Evolutionary conservation across 2,797 vertebrate genomes (phyloP).

Genomic region (Columba guinea): DNA sequence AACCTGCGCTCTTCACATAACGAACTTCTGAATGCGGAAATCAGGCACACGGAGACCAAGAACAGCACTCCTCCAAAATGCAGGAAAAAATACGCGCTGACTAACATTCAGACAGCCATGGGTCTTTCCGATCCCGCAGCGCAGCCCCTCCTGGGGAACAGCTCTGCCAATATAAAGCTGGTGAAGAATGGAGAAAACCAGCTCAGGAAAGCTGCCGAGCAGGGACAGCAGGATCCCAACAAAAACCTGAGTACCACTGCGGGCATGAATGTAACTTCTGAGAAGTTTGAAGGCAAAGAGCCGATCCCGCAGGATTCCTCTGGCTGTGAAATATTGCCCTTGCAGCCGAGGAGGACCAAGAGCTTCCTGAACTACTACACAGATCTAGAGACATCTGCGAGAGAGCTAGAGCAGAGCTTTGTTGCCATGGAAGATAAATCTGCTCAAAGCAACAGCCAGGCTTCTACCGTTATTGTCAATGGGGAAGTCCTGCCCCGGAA

Average conservation of each 20-base stretch:
- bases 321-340: constrained; percentile 78
- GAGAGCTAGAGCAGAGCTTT: constrained; percentile 72
- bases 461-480: constrained; percentile 76
- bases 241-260: constrained; percentile 78
- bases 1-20: constrained; percentile 95
- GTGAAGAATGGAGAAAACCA: constrained; percentile 98
- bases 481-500: constrained; percentile 77
- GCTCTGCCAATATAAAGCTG: constrained; percentile 91
- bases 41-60: constrained; percentile 84
- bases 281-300: constrained; percentile 89
- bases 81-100: constrained; percentile 90
- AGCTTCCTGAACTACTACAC: constrained; percentile 93
- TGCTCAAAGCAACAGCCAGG: constrained; percentile 74
- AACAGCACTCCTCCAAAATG: constrained; percentile 90
- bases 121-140: constrained; percentile 86
- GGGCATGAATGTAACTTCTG: constrained; percentile 81
- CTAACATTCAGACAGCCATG: constrained; percentile 90
- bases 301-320: constrained; percentile 72
- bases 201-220: constrained; percentile 92
- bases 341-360: constrained; percentile 87
- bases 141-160: constrained; percentile 80
- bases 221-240: constrained; percentile 87
- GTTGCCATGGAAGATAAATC: constrained; percentile 74
- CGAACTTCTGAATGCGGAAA: constrained; percentile 89
- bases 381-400: constrained; percentile 79